Evolutionary conservation across 2,797 vertebrate genomes (phyloP).

Genomic region (Sus cebifrons): DNA sequence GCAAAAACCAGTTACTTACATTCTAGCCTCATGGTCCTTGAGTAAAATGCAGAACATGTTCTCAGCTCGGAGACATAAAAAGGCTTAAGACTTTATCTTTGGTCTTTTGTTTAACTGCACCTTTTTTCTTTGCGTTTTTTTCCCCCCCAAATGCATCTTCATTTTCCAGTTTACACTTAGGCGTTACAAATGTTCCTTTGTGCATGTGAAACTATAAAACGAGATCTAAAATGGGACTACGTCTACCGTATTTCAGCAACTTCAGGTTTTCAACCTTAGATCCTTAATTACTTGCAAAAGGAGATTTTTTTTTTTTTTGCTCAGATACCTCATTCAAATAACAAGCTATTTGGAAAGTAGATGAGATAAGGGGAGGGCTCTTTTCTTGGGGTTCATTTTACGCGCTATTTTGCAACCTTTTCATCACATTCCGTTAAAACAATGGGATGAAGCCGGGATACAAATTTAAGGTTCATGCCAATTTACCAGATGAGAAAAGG

Average conservation of each 20-base stretch:
- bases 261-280: slow-evolving; percentile 73
- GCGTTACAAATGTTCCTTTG: slow-evolving; percentile 78
- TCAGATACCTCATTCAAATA: slow-evolving; percentile 78
- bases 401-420: slow-evolving; percentile 83
- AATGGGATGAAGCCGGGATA: slow-evolving; percentile 83
- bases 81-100: slow-evolving; percentile 91
- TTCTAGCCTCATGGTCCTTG: slow-evolving; percentile 96
- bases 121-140: slow-evolving; percentile 23
- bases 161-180: slow-evolving; percentile 82
- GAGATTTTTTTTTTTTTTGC: not conserved
- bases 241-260: slow-evolving; percentile 73
- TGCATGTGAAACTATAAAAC: slow-evolving; percentile 73
- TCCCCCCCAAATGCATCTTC: slow-evolving; percentile 52
- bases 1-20: slow-evolving; percentile 97
- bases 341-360: slow-evolving; percentile 83
- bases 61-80: slow-evolving; percentile 91
- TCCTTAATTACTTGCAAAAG: slow-evolving; percentile 82
- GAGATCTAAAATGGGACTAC: not conserved
- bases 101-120: slow-evolving; percentile 91
- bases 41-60: slow-evolving; percentile 94
- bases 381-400: slow-evolving; percentile 82
- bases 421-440: slow-evolving; percentile 86
- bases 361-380: slow-evolving; percentile 75
- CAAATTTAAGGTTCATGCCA: slow-evolving; percentile 86
- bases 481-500: slow-evolving; percentile 84